These are phyloP conservation scores for Pipistrellus pygmaeus DNA, from an alignment of 2,797 vertebrate genomes.

Conservation along the genomic window DNA sequence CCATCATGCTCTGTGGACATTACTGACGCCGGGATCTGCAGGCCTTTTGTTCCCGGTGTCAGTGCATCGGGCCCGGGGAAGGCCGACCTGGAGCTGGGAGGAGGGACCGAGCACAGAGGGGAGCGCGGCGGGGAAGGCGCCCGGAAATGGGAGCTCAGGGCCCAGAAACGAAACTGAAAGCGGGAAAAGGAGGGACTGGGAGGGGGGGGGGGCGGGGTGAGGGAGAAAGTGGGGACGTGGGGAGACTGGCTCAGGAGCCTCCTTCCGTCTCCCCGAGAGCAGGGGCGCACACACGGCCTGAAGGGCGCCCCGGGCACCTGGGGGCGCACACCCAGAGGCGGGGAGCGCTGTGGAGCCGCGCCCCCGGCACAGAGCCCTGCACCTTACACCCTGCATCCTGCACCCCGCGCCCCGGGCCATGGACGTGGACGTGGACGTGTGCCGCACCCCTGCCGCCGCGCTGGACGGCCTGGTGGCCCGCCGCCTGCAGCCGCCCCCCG, in stretches of 20 bases:
- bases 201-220: too few relatives aligned
- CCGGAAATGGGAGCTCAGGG: neutral
- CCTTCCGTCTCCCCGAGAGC: too few relatives aligned
- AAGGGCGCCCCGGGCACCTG: neutral
- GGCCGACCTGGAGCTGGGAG: neutral
- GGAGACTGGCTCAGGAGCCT: rapidly evolving
- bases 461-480: slow-evolving; percentile 58
- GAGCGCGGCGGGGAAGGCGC: neutral
- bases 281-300: too few relatives aligned
- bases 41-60: neutral
- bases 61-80: rapidly evolving
- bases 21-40: too few relatives aligned
- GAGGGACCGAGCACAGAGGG: too few relatives aligned
- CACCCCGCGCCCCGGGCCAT: too few relatives aligned
- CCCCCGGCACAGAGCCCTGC: too few relatives aligned
- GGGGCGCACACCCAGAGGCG: neutral
- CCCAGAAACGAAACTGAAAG: slow-evolving; percentile 63
- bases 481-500: slow-evolving; percentile 1
- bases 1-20: too few relatives aligned
- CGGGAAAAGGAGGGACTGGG: rapidly evolving
- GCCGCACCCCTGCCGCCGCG: neutral
- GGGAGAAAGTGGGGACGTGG: neutral
- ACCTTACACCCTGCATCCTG: too few relatives aligned
- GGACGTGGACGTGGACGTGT: slow-evolving; percentile 18
- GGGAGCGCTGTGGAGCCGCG: neutral